A percentile compares a stretch with the other conserved stretches of the same genome.
Conservation (phyloP, 2,888 invertebrate genomes). For the Drosophila nigritarsus region DNA sequence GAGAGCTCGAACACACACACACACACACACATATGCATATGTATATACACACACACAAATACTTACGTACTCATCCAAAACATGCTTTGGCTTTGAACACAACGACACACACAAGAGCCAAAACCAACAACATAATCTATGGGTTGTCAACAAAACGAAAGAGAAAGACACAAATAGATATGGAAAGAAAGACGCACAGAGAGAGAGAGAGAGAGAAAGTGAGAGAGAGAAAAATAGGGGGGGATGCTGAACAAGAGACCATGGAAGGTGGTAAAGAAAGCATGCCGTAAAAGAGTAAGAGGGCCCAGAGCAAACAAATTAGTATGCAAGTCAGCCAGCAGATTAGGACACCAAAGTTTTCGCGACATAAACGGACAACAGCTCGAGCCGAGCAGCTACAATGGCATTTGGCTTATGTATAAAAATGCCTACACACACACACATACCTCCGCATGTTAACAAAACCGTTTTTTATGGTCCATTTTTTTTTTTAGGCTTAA, state of each 20-base stretch:
- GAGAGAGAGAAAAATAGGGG: neutral
- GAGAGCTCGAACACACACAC: conserved; percentile 24
- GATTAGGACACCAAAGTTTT: conserved; percentile 82
- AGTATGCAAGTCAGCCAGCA: conserved; percentile 80
- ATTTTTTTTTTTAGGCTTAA: conserved; percentile 31
- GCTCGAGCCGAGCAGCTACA: conserved; percentile 49
- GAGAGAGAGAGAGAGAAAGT: neutral
- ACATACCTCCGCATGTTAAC: conserved; percentile 9
- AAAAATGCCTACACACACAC: conserved; percentile 32
- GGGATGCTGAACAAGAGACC: conserved; percentile 28
- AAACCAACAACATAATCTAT: conserved; percentile 81
- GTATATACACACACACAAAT: conserved; percentile 15
- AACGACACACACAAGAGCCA: conserved; percentile 44
- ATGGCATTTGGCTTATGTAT: conserved; percentile 55
- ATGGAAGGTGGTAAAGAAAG: conserved; percentile 61
- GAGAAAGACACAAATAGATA: neutral
- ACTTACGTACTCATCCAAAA: conserved; percentile 25
- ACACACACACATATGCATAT: conserved; percentile 1
- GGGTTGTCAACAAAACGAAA: conserved; percentile 74
- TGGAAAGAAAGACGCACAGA: neutral
- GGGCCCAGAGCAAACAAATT: conserved; percentile 72
- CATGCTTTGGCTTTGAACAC: conserved; percentile 48
- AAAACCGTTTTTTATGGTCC: conserved; percentile 11
- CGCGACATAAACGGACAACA: conserved; percentile 78
- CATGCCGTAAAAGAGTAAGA: conserved; percentile 39